A percentile compares a stretch with the other conserved stretches of the same genome.
phyloP scores from a whole-genome alignment of 2,797 vertebrate species.

The Pantherophis alleghaniensis region DNA sequence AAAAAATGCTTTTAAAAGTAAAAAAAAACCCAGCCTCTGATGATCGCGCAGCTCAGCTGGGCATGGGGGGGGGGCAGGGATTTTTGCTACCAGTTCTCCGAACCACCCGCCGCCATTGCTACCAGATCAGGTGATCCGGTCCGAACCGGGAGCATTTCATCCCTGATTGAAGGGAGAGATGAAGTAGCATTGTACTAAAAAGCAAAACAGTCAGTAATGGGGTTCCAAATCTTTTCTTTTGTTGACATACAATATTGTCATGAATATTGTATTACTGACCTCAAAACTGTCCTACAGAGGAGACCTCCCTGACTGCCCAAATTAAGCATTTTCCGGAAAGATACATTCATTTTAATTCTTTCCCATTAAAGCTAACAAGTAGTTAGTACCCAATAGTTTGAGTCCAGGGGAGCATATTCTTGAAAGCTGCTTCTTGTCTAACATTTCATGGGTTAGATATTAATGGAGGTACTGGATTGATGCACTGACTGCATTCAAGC shows the following conservation, averaged over 20 bases:
- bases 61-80: no score
- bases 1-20: no score
- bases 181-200: not conserved
- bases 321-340: conserved; percentile 12
- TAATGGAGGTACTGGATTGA: not conserved
- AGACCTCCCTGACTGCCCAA: conserved; percentile 22
- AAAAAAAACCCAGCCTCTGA: no score
- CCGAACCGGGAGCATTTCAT: no score
- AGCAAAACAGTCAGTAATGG: not conserved
- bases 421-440: conserved; percentile 11
- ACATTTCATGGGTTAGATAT: not conserved
- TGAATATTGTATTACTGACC: conserved; percentile 1
- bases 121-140: no score
- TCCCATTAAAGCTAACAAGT: conserved; percentile 47
- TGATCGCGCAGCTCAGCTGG: no score
- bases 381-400: not conserved
- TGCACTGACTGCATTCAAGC: conserved; percentile 51
- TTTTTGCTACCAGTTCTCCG: no score
- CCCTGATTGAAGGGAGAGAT: not conserved
- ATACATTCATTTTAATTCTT: conserved; percentile 17
- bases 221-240: not conserved
- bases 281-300: conserved; percentile 41
- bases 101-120: no score
- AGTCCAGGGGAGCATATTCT: conserved; percentile 47
- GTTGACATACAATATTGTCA: not conserved